Evolutionary conservation across 2,113 vertebrate species (phyloP), one percentile per base, ranked within the genome.

Genomic region (Centropus unirufus): DNA sequence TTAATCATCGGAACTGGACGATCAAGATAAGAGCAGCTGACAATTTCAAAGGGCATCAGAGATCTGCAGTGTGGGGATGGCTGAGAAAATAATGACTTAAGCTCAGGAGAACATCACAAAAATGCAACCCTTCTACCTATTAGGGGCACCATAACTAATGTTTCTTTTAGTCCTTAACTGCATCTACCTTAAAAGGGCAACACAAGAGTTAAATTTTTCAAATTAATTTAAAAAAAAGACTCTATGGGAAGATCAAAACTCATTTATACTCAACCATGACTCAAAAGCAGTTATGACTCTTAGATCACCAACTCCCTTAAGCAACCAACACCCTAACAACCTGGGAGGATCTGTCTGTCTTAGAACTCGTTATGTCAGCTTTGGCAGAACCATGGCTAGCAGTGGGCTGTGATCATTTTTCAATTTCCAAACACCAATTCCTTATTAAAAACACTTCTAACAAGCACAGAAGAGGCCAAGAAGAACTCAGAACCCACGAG

Each of bases 261-360:
- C 14, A 63, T 47, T 83, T 70, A 67, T 17, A 84, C 24, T 87
- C 72, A 93, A 75, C 30, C 40, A 91, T 42, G 66, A 89, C 68
- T 94, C 87, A 94, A 95, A 89, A 54, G 77, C 91, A 96, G 94
- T 94, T 95, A 93, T 24, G 92, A 79, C 36, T 83, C 75, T 66
- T 54, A 13, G 32, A 52, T 90, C 96, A 91, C 44, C 77, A 92
- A 46, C 4, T 79, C 83, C 87, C 87, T 81, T 12, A 89, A 94
- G 91, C 72, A 92, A 94, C 83, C 83, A 94, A 95, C 91, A 96
- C 89, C 86, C 89, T 46, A 54, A 32, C 19, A 39, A 83, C 63
- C 91, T 18, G 66, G 30, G 39, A 95, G 47, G 76, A 89, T 95
- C 23, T 70, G 30, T 74, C 57, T 63, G 72, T 27, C 59, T 59